Base-by-base conservation (phyloP, 2,113 vertebrate species). In the Prinia subflava region DNA sequence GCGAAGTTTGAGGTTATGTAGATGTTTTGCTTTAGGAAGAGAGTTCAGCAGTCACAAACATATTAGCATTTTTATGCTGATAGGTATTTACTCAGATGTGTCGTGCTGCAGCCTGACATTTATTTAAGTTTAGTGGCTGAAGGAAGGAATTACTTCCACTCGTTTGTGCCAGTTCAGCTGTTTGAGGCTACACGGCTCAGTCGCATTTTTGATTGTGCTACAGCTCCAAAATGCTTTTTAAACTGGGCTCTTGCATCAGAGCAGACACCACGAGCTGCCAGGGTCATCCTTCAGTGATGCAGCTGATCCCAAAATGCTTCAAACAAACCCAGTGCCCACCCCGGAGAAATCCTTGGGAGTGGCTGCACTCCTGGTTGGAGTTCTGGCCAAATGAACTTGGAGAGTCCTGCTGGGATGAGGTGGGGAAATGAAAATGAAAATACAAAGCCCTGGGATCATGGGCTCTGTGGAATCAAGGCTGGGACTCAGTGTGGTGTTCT, bases 121-220 rank as follows among this genome's bases (percentile, higher is more conserved):
- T 91, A 33, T 82, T 84, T 46, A 33, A 71, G 68, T 85, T 71
- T n/a, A 68, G 83, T 59, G 77, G 91, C 89, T 95, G 91, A 92
- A 87, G 96, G 96, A 89, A 50, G 85, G 94, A 90, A 85, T 93
- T 65, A 15, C 53, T 93, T 89, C 60, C 78, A 60, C 47, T 75
- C 5, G 0, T 62, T 93, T 90, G 70, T 94, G 95, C 88, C 85
- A 57, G 31, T 88, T 91, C 87, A 90, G 96, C 94, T 92, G 20
- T 93, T 91, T 16, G 90, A 68, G 87, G 73, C 93, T 46, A 17
- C 74, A 2, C 17, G 65, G 89, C 91, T 35, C 75, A 28, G 44
- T 49, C 4, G 50, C 80, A 41, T 89, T 47, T 82, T n/a, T 37
- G 65, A 12, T 71, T 7, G 49, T 13, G 4, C 47, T 41, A 0